Evolutionary conservation across 2,888 invertebrate genomes (phyloP).

Genomic region (Mesorhabditis belari): DNA sequence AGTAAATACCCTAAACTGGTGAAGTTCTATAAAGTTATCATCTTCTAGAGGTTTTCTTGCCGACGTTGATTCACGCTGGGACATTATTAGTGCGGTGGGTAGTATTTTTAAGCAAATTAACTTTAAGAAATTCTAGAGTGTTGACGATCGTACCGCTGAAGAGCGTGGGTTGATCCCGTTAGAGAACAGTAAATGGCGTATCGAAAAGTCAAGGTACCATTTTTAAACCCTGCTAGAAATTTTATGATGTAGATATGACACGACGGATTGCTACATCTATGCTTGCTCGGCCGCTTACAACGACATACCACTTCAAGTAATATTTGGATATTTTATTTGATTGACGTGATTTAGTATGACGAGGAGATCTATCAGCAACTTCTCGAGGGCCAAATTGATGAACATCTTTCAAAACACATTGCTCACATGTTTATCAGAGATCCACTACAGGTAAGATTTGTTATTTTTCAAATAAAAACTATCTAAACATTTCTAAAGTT

Average conservation of each 20-base stretch:
- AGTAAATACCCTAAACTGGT: conserved; percentile 61
- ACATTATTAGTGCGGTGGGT: conserved; percentile 79
- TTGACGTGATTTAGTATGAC: conserved; percentile 70
- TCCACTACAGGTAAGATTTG: conserved; percentile 69
- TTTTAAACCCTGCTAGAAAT: not conserved
- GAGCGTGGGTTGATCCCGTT: conserved; percentile 71
- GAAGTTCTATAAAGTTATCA: not conserved
- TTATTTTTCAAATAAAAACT: not conserved
- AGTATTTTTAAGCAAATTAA: not conserved
- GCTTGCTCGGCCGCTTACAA: conserved; percentile 76
- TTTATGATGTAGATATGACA: conserved; percentile 71
- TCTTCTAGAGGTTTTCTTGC: conserved; percentile 65
- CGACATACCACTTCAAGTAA: conserved; percentile 71
- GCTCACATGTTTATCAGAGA: conserved; percentile 97
- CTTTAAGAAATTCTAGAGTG: conserved; percentile 60
- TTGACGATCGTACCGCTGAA: conserved; percentile 86
- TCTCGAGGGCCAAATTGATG: conserved; percentile 81
- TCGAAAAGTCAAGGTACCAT: conserved; percentile 62
- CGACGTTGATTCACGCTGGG: conserved; percentile 96
- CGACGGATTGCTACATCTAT: conserved; percentile 91
- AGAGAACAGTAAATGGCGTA: conserved; percentile 66
- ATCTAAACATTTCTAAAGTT: not conserved
- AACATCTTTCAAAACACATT: conserved; percentile 83
- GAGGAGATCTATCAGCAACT: conserved; percentile 74
- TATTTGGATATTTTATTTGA: not conserved